Evolutionary conservation across 2,888 invertebrate species (phyloP), one percentile per base, ranked within the genome.

Genomic region (Idaea dimidiata): DNA sequence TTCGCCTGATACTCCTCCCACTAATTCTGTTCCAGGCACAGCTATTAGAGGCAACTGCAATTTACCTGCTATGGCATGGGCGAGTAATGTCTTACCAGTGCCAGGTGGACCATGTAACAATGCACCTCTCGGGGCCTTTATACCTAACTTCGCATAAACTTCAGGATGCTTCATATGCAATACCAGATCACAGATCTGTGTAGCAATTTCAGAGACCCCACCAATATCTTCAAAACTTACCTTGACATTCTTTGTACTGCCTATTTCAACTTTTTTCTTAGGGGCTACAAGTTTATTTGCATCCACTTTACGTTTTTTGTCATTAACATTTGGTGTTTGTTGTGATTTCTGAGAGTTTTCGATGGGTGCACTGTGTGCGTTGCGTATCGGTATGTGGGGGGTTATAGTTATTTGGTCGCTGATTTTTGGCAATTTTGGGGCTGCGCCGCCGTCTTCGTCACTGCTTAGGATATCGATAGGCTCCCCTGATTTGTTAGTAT

Each of bases 91-190:
- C 88, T 97, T 97, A 0, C 99, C 99, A 82, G 98, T 98, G 0
- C 99, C 99, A 0, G 99, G 98, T 0, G 99, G 99, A 0, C 99
- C 99, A 84, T 99, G 98, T 58, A 99, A 91, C 59, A 99, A 88
- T 75, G 99, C 96, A 31, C 99, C 99, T 78, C 97, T 94, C 0
- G 98, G 97, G 54, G 98, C 97, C 69, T 96, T 95, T 61, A 98
- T 95, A 0, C 98, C 98, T 67, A 99, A 92, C 71, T 95, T 94
- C 64, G 93, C 92, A 84, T 97, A 98, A n/a, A 98, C 95, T 84
- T 98, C 97, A 1, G 98, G 97, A 78, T 98, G 97, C 76, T 96
- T 96, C 84, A 99, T 95, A 81, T 98, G 98, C 72, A 97, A 93
- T 60, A 98, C 89, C 62, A 97, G 88, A 79, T 96, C 95, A 80